Evolutionary conservation across 1,140 invertebrate species (phyloP).

Genomic region (Diploscapter pachys): DNA sequence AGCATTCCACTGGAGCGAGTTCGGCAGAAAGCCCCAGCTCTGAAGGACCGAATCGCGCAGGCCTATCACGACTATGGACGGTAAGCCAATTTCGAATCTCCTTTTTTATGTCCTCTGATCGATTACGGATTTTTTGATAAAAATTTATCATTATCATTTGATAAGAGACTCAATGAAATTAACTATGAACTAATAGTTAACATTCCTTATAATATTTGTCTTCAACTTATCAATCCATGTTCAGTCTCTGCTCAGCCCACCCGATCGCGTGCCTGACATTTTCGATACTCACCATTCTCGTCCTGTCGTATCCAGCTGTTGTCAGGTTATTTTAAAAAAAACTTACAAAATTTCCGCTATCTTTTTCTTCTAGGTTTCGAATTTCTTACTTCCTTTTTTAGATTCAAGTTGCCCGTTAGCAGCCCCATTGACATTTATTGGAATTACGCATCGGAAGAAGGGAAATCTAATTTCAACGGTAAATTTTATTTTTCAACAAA

Average conservation of each 20-base stretch:
- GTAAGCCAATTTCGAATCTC: conserved; percentile 21
- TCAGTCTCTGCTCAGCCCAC: conserved; percentile 49
- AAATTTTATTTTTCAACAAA: background rate
- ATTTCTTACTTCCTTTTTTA: background rate
- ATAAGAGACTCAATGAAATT: background rate
- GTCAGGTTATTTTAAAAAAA: background rate
- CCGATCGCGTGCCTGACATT: conserved; percentile 44
- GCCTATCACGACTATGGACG: conserved; percentile 51
- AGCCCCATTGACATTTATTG: conserved; percentile 48
- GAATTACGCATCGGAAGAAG: conserved; percentile 1
- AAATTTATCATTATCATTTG: background rate
- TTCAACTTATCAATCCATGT: background rate
- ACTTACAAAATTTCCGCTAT: too few species aligned
- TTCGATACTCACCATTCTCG: conserved; percentile 45
- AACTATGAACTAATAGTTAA: background rate
- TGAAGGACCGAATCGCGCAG: conserved; percentile 40
- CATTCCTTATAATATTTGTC: conserved; percentile 6
- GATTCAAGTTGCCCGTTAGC: conserved; percentile 41
- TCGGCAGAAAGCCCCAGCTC: background rate
- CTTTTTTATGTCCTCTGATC: background rate
- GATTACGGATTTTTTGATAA: background rate
- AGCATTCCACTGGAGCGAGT: too few species aligned
- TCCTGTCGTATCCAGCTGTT: conserved; percentile 50
- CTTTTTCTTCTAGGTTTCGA: background rate
- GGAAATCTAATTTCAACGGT: too few species aligned